Conservation (phyloP, 2,888 invertebrate species). For the Diloba caeruleocephala region DNA sequence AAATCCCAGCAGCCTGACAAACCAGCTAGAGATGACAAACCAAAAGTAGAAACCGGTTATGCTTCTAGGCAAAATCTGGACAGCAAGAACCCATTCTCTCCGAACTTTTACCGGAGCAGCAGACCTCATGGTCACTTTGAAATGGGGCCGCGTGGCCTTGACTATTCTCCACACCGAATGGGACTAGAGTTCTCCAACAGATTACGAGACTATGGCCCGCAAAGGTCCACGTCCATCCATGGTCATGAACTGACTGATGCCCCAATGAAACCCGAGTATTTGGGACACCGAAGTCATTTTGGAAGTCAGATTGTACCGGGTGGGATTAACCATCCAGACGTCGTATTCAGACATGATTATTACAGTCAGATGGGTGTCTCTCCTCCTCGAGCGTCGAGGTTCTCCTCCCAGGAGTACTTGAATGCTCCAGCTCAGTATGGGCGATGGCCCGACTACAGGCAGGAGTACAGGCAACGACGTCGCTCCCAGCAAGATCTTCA, state of each 20-base stretch:
- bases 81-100: slow-evolving; percentile 82
- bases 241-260: slow-evolving; percentile 85
- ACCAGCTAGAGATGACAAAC: slow-evolving; percentile 63
- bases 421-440: slow-evolving; percentile 82
- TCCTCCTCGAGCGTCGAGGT: slow-evolving; percentile 80
- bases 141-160: slow-evolving; percentile 85
- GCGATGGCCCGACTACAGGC: slow-evolving; percentile 81
- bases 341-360: slow-evolving; percentile 83
- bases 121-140: slow-evolving; percentile 84
- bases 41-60: slow-evolving; percentile 63
- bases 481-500: slow-evolving; percentile 86
- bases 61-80: slow-evolving; percentile 70
- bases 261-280: slow-evolving; percentile 79
- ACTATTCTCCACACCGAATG: slow-evolving; percentile 85
- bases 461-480: slow-evolving; percentile 82
- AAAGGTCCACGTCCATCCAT: slow-evolving; percentile 83
- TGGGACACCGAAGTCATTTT: slow-evolving; percentile 78
- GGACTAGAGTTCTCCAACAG: slow-evolving; percentile 79
- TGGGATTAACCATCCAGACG: slow-evolving; percentile 81
- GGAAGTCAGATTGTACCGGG: slow-evolving; percentile 81
- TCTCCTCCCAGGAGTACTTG: slow-evolving; percentile 86
- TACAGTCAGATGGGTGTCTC: slow-evolving; percentile 80
- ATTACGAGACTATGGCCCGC: slow-evolving; percentile 81
- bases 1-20: slow-evolving; percentile 57
- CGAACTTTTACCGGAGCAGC: slow-evolving; percentile 76